A percentile compares a stretch with the other conserved stretches of the same genome.
These are phyloP conservation scores for Calvadosia cruxmelitensis DNA, from an alignment of 30 jellyfish, hydroid and myxozoan genomes.

Conservation along the genomic window DNA sequence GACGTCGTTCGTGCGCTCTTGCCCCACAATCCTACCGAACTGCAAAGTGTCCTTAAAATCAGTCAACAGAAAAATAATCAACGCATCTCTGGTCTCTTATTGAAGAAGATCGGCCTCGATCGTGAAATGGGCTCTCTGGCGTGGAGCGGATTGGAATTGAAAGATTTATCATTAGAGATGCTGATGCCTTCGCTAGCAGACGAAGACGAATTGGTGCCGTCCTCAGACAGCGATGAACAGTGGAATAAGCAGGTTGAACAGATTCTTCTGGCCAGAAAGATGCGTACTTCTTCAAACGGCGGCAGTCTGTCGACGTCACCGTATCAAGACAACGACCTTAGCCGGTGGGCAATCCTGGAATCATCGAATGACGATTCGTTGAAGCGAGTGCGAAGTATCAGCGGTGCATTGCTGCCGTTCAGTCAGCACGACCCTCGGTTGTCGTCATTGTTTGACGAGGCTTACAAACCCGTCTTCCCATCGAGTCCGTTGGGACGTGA, in stretches of 20 bases:
- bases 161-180: conserved; percentile 26
- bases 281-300: neutral
- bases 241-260: conserved; percentile 30
- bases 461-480: neutral
- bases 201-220: neutral
- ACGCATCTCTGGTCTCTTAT: conserved; percentile 40
- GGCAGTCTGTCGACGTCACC: neutral
- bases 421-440: conserved; percentile 56
- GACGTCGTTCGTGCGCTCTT: conserved; percentile 42
- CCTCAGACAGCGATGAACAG: neutral
- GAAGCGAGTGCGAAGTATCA: conserved; percentile 2
- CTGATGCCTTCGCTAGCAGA: conserved; percentile 24
- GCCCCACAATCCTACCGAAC: conserved; percentile 34
- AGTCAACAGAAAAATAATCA: conserved; percentile 18
- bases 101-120: conserved; percentile 64
- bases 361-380: neutral
- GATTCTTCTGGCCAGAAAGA: neutral
- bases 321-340: neutral
- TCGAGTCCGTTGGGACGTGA: neutral
- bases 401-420: conserved; percentile 80
- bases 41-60: conserved; percentile 36
- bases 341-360: neutral
- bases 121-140: conserved; percentile 48
- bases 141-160: conserved; percentile 66
- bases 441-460: neutral